Evolutionary conservation across 1,140 invertebrate genomes (phyloP), one percentile per base, ranked within the genome.

Genomic region (Aporrectodea caliginosa): DNA sequence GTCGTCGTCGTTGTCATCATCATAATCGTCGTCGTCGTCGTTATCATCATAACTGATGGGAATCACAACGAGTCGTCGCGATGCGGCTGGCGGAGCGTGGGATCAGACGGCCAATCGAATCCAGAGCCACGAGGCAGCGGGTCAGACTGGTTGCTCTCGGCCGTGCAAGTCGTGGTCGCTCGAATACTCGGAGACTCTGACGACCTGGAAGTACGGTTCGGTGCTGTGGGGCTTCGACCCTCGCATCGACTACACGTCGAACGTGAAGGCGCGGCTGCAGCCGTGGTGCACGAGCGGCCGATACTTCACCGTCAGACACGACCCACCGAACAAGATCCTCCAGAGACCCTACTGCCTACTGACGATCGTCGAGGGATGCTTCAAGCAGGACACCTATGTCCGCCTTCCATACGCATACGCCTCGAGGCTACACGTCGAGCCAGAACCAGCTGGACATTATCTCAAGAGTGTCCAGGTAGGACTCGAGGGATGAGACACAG

Each of bases 201-300:
- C 72, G 22, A 78, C 69, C 22, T 81, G 80, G 80, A 81, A 78
- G 77, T 81, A 81, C 35, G 71, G 76, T 22, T 68, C 80, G 1
- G 80, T 81, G 76, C 27, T 81, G 69, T 81, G 80, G 80, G 80
- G 80, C 27, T 81, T 81, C 68, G 80, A 81, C 14, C 76, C 80
- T 16, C 33, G 80, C 29, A 78, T 81, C 2, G 80, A 81, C 69
- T 81, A 81, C 72, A 81, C 80, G 27, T 73, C 76, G 12, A 81
- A 81, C 77, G 80, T 81, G 34, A 81, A 81, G 68, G 73, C 75
- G 1, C 69, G 80, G 1, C 58, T 81, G 35, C 80, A 81, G 35
- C 80, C 80, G 16, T 81, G 80, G 80, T 81, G 80, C 75, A 78
- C 76, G 33, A 43, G 77, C 16, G 80, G 80, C 0, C n/a, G 80